Percentiles rank a stretch among this genome's conserved stretches.
Evolutionary conservation across 2,113 vertebrate species (phyloP).

Genomic region (Sturnus vulgaris): DNA sequence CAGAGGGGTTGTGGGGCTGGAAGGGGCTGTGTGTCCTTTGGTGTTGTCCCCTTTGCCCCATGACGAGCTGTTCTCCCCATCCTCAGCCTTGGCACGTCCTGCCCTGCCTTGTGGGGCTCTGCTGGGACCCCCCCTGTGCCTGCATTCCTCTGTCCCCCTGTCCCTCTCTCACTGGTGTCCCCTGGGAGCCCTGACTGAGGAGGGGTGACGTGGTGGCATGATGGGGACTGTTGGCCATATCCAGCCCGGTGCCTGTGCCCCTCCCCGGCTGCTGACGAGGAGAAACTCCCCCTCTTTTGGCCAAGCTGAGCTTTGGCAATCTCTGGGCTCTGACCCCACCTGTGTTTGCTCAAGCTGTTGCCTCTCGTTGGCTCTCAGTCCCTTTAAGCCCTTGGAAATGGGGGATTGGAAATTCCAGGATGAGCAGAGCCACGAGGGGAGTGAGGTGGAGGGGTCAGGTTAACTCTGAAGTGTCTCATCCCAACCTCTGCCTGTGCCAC

Average conservation of each 20-base stretch:
- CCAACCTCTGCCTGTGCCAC: background rate
- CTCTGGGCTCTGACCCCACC: background rate
- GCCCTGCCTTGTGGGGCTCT: background rate
- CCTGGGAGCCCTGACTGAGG: background rate
- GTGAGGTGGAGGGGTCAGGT: background rate
- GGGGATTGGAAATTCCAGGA: background rate
- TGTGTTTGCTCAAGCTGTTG: background rate
- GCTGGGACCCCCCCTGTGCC: fast-evolving
- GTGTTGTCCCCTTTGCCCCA: background rate
- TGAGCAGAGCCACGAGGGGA: fast-evolving
- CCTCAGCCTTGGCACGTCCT: fast-evolving
- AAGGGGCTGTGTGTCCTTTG: fast-evolving
- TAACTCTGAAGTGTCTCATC: background rate
- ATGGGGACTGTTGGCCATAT: fast-evolving
- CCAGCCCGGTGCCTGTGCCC: background rate
- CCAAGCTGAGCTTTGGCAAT: background rate
- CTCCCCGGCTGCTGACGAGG: background rate
- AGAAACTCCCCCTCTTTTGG: background rate
- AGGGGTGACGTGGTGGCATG: fast-evolving
- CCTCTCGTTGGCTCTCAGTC: background rate
- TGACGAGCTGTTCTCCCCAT: fast-evolving
- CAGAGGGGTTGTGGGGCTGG: background rate
- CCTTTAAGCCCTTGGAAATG: background rate
- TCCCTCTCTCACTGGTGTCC: background rate
- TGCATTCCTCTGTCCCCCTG: background rate